Evolutionary conservation across 2,888 invertebrate genomes (phyloP).

Genomic region (Orthonychiurus folsomi): DNA sequence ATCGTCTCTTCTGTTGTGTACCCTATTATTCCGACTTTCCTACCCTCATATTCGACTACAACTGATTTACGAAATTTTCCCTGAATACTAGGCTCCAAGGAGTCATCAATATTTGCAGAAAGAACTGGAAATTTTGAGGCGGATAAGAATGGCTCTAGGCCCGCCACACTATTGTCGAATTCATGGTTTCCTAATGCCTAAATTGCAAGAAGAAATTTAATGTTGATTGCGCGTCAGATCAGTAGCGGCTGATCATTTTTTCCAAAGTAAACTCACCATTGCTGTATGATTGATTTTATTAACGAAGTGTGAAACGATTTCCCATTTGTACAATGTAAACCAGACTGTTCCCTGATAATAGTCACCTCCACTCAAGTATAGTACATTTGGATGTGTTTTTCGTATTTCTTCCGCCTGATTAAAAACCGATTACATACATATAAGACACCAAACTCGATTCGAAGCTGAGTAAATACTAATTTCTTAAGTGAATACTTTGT

Average conservation of each 20-base stretch:
- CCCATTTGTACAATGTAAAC: slow-evolving; percentile 74
- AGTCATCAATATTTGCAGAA: slow-evolving; percentile 65
- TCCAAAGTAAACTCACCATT: slow-evolving; percentile 61
- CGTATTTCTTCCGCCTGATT: slow-evolving; percentile 44
- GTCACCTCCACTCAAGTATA: slow-evolving; percentile 86
- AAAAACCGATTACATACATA: too few relatives aligned
- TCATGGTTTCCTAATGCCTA: slow-evolving; percentile 89
- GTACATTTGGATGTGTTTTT: slow-evolving; percentile 53
- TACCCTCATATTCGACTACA: slow-evolving; percentile 56
- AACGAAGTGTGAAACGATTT: slow-evolving; percentile 66
- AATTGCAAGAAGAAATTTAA: slow-evolving; percentile 17
- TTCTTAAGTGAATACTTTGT: slow-evolving; percentile 39
- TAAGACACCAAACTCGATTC: not conserved
- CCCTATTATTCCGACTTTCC: slow-evolving; percentile 71
- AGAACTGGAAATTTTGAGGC: slow-evolving; percentile 63
- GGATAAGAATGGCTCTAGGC: slow-evolving; percentile 64
- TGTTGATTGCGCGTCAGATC: not conserved
- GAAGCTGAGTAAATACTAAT: too few relatives aligned
- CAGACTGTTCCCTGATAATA: slow-evolving; percentile 71
- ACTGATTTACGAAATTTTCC: slow-evolving; percentile 56
- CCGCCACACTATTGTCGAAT: slow-evolving; percentile 70
- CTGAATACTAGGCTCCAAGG: slow-evolving; percentile 54
- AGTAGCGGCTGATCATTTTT: not conserved
- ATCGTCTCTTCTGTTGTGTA: slow-evolving; percentile 56
- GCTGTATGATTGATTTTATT: slow-evolving; percentile 73